Base-by-base conservation (phyloP, 2,113 vertebrate genomes). In the Hippocampus mohnikei region DNA sequence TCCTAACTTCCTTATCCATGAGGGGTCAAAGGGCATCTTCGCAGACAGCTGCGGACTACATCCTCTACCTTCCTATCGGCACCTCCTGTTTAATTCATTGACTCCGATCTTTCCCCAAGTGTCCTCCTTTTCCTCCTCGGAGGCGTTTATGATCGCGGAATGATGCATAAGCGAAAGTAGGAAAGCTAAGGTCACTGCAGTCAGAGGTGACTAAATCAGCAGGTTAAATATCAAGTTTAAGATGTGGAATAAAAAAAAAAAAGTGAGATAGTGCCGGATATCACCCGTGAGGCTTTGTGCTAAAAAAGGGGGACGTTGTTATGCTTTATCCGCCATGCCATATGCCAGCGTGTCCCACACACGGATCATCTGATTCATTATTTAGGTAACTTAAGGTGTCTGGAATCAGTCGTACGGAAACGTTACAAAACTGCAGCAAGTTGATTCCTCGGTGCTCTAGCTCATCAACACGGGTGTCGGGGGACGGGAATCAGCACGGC, bases 361-460 rank as follows among this genome's bases (percentile, higher is more conserved):
- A 29, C 68, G 84, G 81, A 84, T 82, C 79, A 80, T 79, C 85
- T 80, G 84, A 91, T 91, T 88, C 85, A 91, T 92, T 92, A 91
- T 92, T 91, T 91, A 91, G 83, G 85, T 70, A 79, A 88, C 80
- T 87, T 84, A 86, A 91, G 85, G 84, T 88, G 81, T 87, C 85
- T 82, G 76, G 33, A 83, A 71, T 81, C 86, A 84, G 81, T 79
- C 68, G 52, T 76, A 78, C 52, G 79, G 86, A 91, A 88, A 87
- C 77, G 52, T 71, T 80, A 91, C 91, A 91, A 91, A 91, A 88
- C 91, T 88, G 86, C 81, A 75, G 84, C 80, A 77, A 87, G 90
- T 85, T 82, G 85, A 89, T 84, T 90, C 81, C 71, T 76, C 75
- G 42, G 73, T 78, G 71, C 71, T 73, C 80, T 42, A 75, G 82